These are phyloP conservation scores for Megathymus violae DNA, from an alignment of 1,140 invertebrate genomes.

Conservation along the genomic window DNA sequence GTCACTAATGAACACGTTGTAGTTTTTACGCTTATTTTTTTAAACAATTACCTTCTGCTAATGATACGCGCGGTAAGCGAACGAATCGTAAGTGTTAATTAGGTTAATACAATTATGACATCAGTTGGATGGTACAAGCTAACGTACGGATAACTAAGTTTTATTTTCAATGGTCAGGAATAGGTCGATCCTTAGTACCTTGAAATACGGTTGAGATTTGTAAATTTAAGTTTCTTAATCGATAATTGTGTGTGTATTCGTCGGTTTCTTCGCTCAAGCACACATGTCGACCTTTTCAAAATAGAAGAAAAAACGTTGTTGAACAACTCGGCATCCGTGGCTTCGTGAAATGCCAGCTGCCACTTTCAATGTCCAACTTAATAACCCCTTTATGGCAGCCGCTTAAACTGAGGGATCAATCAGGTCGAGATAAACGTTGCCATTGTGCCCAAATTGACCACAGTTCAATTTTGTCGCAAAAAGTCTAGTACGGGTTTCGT, in stretches of 20 bases:
- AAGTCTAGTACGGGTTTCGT: slow-evolving; percentile 1
- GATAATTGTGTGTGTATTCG: slow-evolving; percentile 27
- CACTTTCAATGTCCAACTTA: slow-evolving; percentile 38
- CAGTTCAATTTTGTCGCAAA: slow-evolving; percentile 8
- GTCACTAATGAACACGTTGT: slow-evolving; percentile 34
- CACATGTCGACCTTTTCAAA: slow-evolving; percentile 56
- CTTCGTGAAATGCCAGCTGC: slow-evolving; percentile 68
- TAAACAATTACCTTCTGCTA: slow-evolving; percentile 50
- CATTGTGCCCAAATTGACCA: slow-evolving; percentile 19
- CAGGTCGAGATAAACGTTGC: slow-evolving; percentile 37
- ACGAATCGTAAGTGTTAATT: slow-evolving; percentile 59
- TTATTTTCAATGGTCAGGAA: background rate
- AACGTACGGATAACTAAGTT: slow-evolving; percentile 31
- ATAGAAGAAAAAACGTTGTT: slow-evolving; percentile 55
- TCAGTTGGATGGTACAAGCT: slow-evolving; percentile 40
- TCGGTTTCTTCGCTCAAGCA: slow-evolving; percentile 42
- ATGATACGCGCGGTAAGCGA: slow-evolving; percentile 51
- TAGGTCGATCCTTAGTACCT: background rate
- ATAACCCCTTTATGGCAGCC: slow-evolving; percentile 46
- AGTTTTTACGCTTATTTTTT: slow-evolving; percentile 40
- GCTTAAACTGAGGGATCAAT: slow-evolving; percentile 50
- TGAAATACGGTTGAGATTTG: background rate
- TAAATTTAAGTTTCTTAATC: background rate
- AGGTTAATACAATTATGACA: slow-evolving; percentile 61
- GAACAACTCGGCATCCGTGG: slow-evolving; percentile 37